Evolutionary conservation across 1,140 invertebrate genomes (phyloP), one percentile per base, ranked within the genome.

Genomic region (Holotrichia oblita): DNA sequence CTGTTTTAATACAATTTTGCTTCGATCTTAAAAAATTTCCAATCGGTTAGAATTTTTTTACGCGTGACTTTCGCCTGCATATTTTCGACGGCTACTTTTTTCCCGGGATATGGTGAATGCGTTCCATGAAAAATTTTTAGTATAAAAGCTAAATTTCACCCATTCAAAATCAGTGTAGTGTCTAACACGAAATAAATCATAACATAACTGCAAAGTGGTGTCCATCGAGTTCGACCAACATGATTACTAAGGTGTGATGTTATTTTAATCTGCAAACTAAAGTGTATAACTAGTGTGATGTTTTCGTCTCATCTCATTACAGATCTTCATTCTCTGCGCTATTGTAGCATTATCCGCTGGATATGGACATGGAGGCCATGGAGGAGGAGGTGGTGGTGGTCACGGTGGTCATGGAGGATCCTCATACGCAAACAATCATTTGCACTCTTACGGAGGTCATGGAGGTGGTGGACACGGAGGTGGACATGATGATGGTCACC

Each of bases 341-440:
- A 73, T 73, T 17, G 72, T 73, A 73, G 72, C 72, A 17, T 73
- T 73, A 73, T 73, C 72, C 40, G 10, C 27, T 4, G 72, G 72
- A 40, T 73, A 73, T 73, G 72, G 72, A 73, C 72, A 73, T 73
- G 72, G 72, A n/a, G 72, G 72, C 8, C 72, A 73, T 42, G 72
- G 72, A 73, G 72, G 72, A 73, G 72, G 59, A 64, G 59, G n/a
- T n/a, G n/a, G n/a, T n/a, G n/a, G n/a, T n/a, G n/a, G 24, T 64
- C 59, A 64, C 24, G 59, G 59, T 17, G 59, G 59, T 27, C 72
- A 73, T 73, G 72, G 72, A 73, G 72, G 72, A 40, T 40, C 24
- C 40, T 73, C 72, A 34, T 73, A 73, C 40, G 40, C 74, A 6
- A 76, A 76, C 41, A 76, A 14, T 20, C 74, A 76, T 14, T n/a